Evolutionary conservation across 2,113 vertebrate species (phyloP).

Genomic region (Takifugu flavidus): DNA sequence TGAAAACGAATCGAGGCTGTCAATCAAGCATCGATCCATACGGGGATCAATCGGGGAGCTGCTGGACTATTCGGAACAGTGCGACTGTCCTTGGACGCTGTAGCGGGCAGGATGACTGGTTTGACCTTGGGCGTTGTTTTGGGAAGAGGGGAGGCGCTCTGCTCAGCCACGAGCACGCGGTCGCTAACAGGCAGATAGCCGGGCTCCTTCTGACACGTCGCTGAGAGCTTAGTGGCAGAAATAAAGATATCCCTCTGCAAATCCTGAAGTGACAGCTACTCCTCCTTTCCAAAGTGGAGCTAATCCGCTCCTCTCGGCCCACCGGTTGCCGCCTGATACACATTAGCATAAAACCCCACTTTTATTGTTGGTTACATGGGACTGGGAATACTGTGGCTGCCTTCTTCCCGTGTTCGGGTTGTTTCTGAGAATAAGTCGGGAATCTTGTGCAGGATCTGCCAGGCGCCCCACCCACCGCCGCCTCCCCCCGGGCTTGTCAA

Average conservation of each 20-base stretch:
- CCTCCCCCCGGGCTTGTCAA: too few relatives aligned
- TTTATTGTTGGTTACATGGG: conserved; percentile 31
- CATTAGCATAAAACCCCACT: conserved; percentile 35
- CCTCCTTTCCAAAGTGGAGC: conserved; percentile 52
- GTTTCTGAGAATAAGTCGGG: too few relatives aligned
- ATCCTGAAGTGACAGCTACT: conserved; percentile 49
- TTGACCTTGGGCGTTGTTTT: conserved; percentile 19
- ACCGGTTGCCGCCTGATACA: conserved; percentile 39
- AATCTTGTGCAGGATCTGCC: too few relatives aligned
- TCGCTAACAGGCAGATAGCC: conserved; percentile 10
- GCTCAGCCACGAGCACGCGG: conserved; percentile 15
- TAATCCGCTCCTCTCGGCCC: conserved; percentile 50
- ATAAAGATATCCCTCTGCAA: conserved; percentile 53
- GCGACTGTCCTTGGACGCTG: conserved; percentile 18
- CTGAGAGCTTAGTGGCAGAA: conserved; percentile 42
- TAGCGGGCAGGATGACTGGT: conserved; percentile 30
- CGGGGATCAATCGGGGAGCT: conserved; percentile 11
- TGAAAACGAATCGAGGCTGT: not conserved
- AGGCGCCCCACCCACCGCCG: too few relatives aligned
- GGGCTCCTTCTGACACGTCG: conserved; percentile 28
- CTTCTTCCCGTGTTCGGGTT: too few relatives aligned
- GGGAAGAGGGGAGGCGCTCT: not conserved
- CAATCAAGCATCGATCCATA: conserved; percentile 28
- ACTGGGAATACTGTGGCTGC: not conserved
- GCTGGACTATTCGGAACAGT: conserved; percentile 8